phyloP scores from a whole-genome alignment of 2,888 invertebrate species.

The Cryptocheilus praepositus region DNA sequence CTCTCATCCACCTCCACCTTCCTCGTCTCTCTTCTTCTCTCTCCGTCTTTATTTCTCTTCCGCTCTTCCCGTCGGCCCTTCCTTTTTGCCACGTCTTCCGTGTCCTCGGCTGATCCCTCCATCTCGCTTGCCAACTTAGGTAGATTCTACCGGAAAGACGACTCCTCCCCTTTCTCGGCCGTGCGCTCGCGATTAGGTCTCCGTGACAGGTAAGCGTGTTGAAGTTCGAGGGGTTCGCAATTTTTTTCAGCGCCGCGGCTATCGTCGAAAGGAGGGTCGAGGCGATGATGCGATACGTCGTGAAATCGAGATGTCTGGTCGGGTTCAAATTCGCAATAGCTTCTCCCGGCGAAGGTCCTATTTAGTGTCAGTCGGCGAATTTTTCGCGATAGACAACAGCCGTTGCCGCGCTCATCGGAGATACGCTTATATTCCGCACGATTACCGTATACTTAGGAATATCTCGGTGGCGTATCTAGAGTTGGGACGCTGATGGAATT shows the following conservation, averaged over 20 bases:
- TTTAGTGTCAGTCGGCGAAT: no score
- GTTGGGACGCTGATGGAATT: slow-evolving; percentile 36
- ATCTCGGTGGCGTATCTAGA: no score
- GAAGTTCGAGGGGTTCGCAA: neutral
- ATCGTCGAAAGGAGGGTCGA: no score
- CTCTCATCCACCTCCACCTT: slow-evolving; percentile 8
- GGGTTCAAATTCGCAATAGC: no score
- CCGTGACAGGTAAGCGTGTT: slow-evolving; percentile 4
- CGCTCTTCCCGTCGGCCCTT: slow-evolving; percentile 9
- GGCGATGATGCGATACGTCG: no score
- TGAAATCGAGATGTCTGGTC: no score
- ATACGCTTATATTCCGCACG: neutral
- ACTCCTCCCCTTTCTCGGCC: slow-evolving; percentile 2
- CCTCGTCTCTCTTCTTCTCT: slow-evolving; percentile 24
- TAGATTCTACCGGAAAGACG: slow-evolving; percentile 12
- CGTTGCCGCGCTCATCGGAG: neutral
- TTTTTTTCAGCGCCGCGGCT: neutral
- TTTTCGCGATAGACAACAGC: no score
- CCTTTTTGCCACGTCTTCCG: slow-evolving; percentile 31
- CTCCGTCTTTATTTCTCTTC: slow-evolving; percentile 18
- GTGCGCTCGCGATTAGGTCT: slow-evolving; percentile 13
- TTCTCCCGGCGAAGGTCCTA: no score
- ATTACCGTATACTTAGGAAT: no score
- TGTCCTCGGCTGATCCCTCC: slow-evolving; percentile 33
- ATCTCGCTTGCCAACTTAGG: slow-evolving; percentile 29